Percentiles rank a stretch among this genome's conserved stretches.
Evolutionary conservation across 2,113 vertebrate genomes (phyloP).

Genomic region (Chinchilla lanigera): DNA sequence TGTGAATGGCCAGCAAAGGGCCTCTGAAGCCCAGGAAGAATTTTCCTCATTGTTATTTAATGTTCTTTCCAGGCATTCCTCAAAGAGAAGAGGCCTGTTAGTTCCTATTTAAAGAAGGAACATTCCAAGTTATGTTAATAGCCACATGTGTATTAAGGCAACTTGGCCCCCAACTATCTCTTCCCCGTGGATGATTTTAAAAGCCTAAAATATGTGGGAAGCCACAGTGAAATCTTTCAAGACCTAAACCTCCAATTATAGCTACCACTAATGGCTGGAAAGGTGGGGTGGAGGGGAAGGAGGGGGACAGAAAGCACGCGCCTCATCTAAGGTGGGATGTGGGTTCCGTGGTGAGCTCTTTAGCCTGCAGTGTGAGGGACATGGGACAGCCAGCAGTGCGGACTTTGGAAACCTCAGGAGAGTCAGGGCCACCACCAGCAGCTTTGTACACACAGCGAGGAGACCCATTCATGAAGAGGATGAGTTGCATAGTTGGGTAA

Average conservation of each 20-base stretch:
- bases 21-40: constrained; percentile 60
- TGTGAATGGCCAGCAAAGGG: constrained; percentile 40
- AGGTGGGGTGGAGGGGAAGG: constrained; percentile 59
- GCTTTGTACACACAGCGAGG: neutral
- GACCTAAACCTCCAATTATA: constrained; percentile 73
- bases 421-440: constrained; percentile 9
- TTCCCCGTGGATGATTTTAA: constrained; percentile 75
- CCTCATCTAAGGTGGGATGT: constrained; percentile 70
- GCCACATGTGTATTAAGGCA: constrained; percentile 77
- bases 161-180: constrained; percentile 68
- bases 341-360: constrained; percentile 39
- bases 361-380: constrained; percentile 26
- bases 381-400: neutral
- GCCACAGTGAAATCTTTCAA: constrained; percentile 81
- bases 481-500: constrained; percentile 1
- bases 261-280: constrained; percentile 71
- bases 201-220: constrained; percentile 79
- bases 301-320: constrained; percentile 33
- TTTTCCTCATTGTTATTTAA: constrained; percentile 77
- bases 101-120: constrained; percentile 81
- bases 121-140: constrained; percentile 79
- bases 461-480: constrained; percentile 63
- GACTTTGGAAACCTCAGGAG: constrained; percentile 46
- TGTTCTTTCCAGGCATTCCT: constrained; percentile 77
- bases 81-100: constrained; percentile 71